Percentiles rank a stretch among this genome's conserved stretches.
These are phyloP conservation scores for Matsumyia berberina DNA, from an alignment of 2,888 invertebrate species.

Conservation along the genomic window DNA sequence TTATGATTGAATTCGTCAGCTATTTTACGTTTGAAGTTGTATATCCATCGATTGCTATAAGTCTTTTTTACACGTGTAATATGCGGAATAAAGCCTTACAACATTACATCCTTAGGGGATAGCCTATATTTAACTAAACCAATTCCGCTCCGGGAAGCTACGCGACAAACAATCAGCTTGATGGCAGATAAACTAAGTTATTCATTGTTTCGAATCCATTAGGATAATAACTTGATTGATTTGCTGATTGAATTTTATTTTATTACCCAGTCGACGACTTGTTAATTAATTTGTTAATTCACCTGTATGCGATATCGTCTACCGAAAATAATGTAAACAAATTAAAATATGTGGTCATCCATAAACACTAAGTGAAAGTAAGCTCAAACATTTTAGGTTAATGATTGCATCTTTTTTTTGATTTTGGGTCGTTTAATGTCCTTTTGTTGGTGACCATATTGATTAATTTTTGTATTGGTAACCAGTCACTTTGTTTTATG, in stretches of 20 bases:
- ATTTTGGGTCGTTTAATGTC: neutral
- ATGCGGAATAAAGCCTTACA: too few species aligned
- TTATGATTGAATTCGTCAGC: too few species aligned
- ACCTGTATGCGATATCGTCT: neutral
- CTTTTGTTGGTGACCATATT: too few species aligned
- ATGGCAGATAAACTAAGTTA: constrained; percentile 15
- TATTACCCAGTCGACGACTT: neutral
- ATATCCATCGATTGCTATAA: too few species aligned
- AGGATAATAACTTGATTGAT: constrained; percentile 36
- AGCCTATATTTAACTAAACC: constrained; percentile 4
- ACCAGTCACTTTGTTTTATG: too few species aligned
- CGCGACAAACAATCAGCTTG: constrained; percentile 26
- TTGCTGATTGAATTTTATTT: constrained; percentile 23
- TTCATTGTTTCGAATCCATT: constrained; percentile 20
- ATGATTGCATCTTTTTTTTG: constrained; percentile 6
- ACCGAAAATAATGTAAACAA: neutral
- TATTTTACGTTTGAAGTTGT: too few species aligned
- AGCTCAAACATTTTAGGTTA: constrained; percentile 9
- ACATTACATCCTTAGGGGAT: too few species aligned
- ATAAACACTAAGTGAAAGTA: neutral
- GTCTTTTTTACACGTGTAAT: too few species aligned
- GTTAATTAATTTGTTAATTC: constrained; percentile 11
- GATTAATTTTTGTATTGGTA: too few species aligned
- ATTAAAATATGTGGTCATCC: neutral
- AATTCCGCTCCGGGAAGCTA: neutral